Base-by-base conservation (phyloP, 2,113 vertebrate genomes). In the Rhinichthys klamathensis region DNA sequence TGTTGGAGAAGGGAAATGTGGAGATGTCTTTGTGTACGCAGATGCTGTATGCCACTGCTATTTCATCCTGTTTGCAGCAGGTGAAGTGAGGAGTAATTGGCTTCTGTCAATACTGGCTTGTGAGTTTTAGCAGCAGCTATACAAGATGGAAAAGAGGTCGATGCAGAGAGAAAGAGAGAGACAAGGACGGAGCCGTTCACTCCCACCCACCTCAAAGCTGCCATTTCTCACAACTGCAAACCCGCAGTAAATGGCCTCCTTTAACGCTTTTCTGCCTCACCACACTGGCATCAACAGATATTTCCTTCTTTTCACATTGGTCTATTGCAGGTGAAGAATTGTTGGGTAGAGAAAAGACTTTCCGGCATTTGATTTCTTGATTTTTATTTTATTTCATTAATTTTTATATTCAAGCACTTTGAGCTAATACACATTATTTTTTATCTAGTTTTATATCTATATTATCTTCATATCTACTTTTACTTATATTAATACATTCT, bases 101-200 rank as follows among this genome's bases (percentile, higher is more conserved):
- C 87, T 90, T 32, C 86, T 90, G 90, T 94, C 91, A 82, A 93
- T 92, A 87, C 56, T 16, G 82, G 86, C 84, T 90, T 90, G 89
- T 83, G 92, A 91, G 91, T 87, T 92, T 93, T 92, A 91, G 92
- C 89, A 90, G 90, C 82, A 90, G 87, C 89, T 91, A 90, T 93
- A 93, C 89, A 92, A 93, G 87, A 94, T 69, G 72, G 85, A 88
- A 84, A 84, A 51, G 80, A 30, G 87, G 92, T 94, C 91, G 77
- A 93, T 94, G 82, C 18, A 61, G 88, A 46, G 60, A 70, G 58
- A 69, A 32, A 80, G 88, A 86, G 79, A 87, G 86, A 86, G 87
- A 61, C 82, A 88, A 85, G 91, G 85, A 90, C 86, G 70, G 61
- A 72, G 56, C 67, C 46, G 70, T 60, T 80, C 60, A 49, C 65